phyloP scores from a whole-genome alignment of 2,113 vertebrate genomes.

The Leptosomus discolor region DNA sequence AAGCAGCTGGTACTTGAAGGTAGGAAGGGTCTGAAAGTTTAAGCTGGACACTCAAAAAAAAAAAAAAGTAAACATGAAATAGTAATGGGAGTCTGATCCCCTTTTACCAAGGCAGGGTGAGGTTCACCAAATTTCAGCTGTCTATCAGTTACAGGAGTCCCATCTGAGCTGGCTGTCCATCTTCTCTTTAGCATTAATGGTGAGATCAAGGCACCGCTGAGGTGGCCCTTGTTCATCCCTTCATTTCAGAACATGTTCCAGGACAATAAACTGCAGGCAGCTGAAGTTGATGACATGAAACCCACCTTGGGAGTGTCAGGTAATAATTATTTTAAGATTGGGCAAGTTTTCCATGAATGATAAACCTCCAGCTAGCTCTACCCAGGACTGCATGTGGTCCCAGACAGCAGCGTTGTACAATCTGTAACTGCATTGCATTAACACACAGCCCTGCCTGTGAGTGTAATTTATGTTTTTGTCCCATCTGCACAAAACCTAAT shows the following conservation, averaged over 20 bases:
- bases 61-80: background rate
- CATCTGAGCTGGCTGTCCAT: background rate
- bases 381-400: background rate
- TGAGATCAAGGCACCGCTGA: background rate
- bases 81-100: background rate
- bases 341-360: background rate
- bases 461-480: background rate
- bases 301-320: background rate
- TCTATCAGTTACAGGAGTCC: background rate
- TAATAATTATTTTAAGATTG: background rate
- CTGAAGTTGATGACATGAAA: background rate
- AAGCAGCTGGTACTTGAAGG: background rate
- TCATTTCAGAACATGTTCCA: background rate
- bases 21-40: background rate
- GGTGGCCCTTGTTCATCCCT: background rate
- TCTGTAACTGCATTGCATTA: background rate
- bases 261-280: background rate
- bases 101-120: background rate
- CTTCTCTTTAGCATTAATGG: background rate
- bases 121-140: background rate
- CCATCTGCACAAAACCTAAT: background rate
- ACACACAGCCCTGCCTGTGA: background rate
- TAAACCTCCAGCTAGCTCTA: background rate
- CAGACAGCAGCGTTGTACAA: background rate
- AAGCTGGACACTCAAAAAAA: background rate